Evolutionary conservation across 1,140 invertebrate genomes (phyloP), one percentile per base, ranked within the genome.

Genomic region (Drosophila watanabei): DNA sequence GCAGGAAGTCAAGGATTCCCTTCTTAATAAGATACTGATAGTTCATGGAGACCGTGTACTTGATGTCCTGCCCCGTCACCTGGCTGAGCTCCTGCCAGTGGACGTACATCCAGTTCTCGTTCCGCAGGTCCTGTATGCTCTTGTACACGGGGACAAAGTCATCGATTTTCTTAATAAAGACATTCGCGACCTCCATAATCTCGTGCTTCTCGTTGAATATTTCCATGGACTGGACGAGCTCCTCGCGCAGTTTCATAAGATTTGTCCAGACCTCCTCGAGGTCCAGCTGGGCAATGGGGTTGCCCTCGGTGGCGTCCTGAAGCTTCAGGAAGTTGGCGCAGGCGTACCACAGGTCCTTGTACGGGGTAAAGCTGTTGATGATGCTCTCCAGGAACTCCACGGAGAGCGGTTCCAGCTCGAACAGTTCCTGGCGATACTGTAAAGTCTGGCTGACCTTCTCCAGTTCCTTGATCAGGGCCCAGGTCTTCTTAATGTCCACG

Each of bases 401-500:
- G 9, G 92, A 93, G 0, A 93, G 49, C 0, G 92, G 92, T 16
- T 92, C 90, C 33, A 91, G 52, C 20, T 93, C 92, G 35, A 93
- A 93, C 0, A 93, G 69, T 20, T 75, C 78, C 60, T 93, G 92
- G 0, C 92, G 80, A 33, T 58, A 89, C 28, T 82, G 63, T 24
- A 93, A 48, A 1, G 80, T 84, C 20, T 75, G 60, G 8, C 76
- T 81, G 2, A 92, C 11, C 59, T 90, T 93, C 30, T 93, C 58
- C 8, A 93, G 68, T 8, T 93, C 92, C 28, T 57, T 63, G 8
- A 93, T 93, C 14, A 87, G 6, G 0, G 64, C 80, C 76, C 70
- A 83, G 1, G 90, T 92, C 71, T 91, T 89, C n/a, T 93, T 93
- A 13, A 93, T 87, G 14, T 93, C 92, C 18, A 93, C 92, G 0